A percentile compares a stretch with the other conserved stretches of the same genome.
Evolutionary conservation across 2,113 vertebrate species (phyloP).

Genomic region (Triplophysa siluroides): DNA sequence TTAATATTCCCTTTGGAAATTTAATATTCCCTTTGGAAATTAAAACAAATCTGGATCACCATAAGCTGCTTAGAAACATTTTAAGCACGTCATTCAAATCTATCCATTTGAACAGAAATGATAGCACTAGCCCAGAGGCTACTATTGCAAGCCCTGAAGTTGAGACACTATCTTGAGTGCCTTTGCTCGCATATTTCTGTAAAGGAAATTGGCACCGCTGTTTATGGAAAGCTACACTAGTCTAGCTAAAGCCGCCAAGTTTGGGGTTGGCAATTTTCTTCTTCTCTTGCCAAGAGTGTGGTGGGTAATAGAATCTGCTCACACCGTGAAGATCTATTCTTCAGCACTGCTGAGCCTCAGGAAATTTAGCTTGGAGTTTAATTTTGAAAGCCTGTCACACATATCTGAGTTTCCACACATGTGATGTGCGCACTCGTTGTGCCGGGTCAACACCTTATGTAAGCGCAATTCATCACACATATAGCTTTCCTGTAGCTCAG

Average conservation of each 20-base stretch:
- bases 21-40: not conserved
- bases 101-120: conserved; percentile 13
- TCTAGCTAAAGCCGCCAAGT: conserved; percentile 38
- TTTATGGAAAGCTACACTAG: conserved; percentile 26
- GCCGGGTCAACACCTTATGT: conserved; percentile 31
- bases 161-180: conserved; percentile 56
- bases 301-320: conserved; percentile 35
- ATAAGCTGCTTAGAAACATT: conserved; percentile 28
- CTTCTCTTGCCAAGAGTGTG: conserved; percentile 34
- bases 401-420: conserved; percentile 47
- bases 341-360: conserved; percentile 33
- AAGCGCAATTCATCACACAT: conserved; percentile 33
- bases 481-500: too few relatives aligned
- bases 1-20: not conserved
- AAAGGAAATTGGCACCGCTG: conserved; percentile 34
- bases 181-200: conserved; percentile 40
- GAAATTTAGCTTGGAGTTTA: conserved; percentile 44
- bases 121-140: conserved; percentile 9
- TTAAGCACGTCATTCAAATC: conserved; percentile 28
- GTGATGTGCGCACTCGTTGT: conserved; percentile 7
- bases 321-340: conserved; percentile 50
- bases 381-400: conserved; percentile 42
- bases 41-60: conserved; percentile 3
- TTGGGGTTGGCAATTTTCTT: conserved; percentile 49
- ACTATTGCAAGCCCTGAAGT: conserved; percentile 46